Percentiles rank a stretch among this genome's conserved stretches.
phyloP scores from a whole-genome alignment of 2,113 vertebrate genomes.

The Fukomys damarensis region DNA sequence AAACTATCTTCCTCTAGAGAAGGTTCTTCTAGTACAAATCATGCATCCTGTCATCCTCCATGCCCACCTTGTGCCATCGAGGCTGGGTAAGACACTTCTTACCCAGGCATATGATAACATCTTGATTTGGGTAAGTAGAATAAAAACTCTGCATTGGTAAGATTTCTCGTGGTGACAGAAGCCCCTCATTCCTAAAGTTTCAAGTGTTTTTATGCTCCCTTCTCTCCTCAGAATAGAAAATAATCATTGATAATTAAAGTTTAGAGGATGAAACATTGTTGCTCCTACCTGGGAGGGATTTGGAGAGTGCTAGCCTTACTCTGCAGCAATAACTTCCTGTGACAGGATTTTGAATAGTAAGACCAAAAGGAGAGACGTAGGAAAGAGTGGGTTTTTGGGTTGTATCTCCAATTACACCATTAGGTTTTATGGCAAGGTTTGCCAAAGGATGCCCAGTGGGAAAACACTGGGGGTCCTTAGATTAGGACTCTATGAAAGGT shows the following conservation, averaged over 20 bases:
- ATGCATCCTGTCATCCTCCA: rapidly evolving
- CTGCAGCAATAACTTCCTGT: neutral
- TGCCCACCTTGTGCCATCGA: rapidly evolving
- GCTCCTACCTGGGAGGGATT: neutral
- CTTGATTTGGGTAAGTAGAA: neutral
- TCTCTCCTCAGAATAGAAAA: neutral
- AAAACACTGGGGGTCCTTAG: neutral
- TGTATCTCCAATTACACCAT: neutral
- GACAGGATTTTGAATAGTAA: neutral
- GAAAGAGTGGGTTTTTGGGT: neutral
- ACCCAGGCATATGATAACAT: neutral
- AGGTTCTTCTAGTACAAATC: neutral
- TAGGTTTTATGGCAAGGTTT: neutral
- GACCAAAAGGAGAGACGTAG: neutral
- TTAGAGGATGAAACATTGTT: neutral
- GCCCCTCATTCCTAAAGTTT: conserved; percentile 21
- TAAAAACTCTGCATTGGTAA: neutral
- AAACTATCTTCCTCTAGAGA: neutral
- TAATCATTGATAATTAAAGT: neutral
- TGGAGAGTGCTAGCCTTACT: neutral
- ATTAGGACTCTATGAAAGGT: neutral
- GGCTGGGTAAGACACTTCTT: neutral
- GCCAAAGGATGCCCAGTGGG: neutral
- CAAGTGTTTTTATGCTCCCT: neutral
- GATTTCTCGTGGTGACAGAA: neutral